Percentiles rank a stretch among this genome's conserved stretches.
Conservation (phyloP, 1,140 invertebrate species). For the Stenopsyche tienmushanensis region DNA sequence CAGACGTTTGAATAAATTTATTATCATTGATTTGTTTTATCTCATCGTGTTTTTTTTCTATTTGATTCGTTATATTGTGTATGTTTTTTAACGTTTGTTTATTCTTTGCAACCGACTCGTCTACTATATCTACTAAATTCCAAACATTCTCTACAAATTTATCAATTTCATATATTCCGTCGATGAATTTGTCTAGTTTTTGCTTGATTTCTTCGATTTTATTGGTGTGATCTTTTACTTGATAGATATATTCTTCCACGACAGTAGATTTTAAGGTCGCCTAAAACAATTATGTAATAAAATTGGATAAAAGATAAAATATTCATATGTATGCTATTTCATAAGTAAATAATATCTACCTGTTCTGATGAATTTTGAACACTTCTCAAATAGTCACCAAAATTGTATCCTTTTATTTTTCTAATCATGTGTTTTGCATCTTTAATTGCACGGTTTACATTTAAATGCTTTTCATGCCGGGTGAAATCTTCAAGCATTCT, state of each 20-base stretch:
- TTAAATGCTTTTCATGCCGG: slow-evolving; percentile 58
- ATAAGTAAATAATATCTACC: slow-evolving; percentile 43
- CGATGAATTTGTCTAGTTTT: slow-evolving; percentile 51
- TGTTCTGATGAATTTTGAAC: slow-evolving; percentile 55
- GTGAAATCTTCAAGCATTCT: slow-evolving; percentile 56
- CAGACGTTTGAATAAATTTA: too few relatives aligned
- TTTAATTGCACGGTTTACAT: slow-evolving; percentile 60
- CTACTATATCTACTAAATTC: slow-evolving; percentile 49
- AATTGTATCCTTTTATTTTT: slow-evolving; percentile 57
- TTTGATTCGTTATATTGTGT: too few relatives aligned
- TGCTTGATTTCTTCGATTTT: slow-evolving; percentile 46
- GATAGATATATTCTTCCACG: slow-evolving; percentile 48
- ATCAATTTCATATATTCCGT: slow-evolving; percentile 48
- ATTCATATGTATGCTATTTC: not conserved
- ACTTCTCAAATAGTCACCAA: slow-evolving; percentile 50
- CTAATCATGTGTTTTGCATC: slow-evolving; percentile 60
- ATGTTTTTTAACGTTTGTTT: too few relatives aligned
- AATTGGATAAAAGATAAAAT: not conserved
- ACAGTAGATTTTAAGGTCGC: slow-evolving; percentile 1
- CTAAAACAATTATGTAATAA: slow-evolving; percentile 13
- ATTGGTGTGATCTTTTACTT: slow-evolving; percentile 51
- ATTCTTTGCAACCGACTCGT: slow-evolving; percentile 45
- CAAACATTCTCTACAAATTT: slow-evolving; percentile 48
- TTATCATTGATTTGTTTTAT: too few relatives aligned
- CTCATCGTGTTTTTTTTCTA: too few relatives aligned